A percentile compares a stretch with the other conserved stretches of the same genome.
These are phyloP conservation scores for Sciaenops ocellatus DNA, from an alignment of 2,797 vertebrate species.

Conservation along the genomic window DNA sequence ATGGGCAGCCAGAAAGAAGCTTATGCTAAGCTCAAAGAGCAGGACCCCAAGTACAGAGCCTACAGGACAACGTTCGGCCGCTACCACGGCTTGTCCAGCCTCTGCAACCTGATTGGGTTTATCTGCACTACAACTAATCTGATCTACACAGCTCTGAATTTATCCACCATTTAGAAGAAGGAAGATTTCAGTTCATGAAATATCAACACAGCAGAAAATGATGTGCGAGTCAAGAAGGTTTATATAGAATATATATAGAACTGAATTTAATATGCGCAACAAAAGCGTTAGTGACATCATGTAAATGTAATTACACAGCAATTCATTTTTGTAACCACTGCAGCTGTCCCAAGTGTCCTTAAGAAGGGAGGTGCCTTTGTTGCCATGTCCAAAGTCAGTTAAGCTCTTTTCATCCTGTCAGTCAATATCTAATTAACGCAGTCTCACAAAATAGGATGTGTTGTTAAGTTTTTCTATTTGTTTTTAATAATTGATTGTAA, in stretches of 20 bases:
- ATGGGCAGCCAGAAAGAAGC: constrained; percentile 80
- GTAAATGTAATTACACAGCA: neutral
- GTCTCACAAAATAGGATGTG: neutral
- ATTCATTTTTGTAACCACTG: neutral
- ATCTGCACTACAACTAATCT: constrained; percentile 87
- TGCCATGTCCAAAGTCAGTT: neutral
- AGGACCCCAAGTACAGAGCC: constrained; percentile 89
- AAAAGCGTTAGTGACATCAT: neutral
- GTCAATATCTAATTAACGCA: neutral
- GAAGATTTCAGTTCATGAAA: neutral
- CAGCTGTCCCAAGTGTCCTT: constrained; percentile 7
- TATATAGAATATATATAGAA: no score
- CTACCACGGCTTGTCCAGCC: constrained; percentile 88
- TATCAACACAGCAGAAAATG: neutral
- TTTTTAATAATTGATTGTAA: neutral
- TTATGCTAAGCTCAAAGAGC: constrained; percentile 87
- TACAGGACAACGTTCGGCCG: constrained; percentile 82
- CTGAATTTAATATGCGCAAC: neutral
- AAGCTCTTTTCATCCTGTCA: neutral
- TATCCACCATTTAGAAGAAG: constrained; percentile 82
- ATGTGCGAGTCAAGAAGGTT: neutral
- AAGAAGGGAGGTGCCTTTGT: neutral
- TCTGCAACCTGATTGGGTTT: constrained; percentile 89
- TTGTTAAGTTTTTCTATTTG: neutral
- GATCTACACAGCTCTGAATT: constrained; percentile 84